A percentile compares a stretch with the other conserved stretches of the same genome.
These are phyloP conservation scores for Brachypteracias leptosomus DNA, from an alignment of 2,113 vertebrate species.

Conservation along the genomic window DNA sequence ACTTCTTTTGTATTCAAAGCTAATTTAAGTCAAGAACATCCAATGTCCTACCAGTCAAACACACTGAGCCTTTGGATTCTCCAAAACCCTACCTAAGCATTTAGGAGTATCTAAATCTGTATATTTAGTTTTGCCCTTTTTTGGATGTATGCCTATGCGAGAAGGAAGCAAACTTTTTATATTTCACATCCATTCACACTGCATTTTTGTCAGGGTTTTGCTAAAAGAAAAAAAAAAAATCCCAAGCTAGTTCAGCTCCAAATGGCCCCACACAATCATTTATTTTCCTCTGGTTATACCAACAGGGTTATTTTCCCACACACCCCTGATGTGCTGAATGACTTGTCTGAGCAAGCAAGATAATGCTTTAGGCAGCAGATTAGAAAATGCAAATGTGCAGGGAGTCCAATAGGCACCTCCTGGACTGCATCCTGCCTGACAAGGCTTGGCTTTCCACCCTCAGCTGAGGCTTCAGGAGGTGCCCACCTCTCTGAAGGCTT, in stretches of 20 bases:
- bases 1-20: neutral
- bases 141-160: neutral
- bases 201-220: constrained; percentile 23
- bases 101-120: constrained; percentile 2
- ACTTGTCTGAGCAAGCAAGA: constrained; percentile 72
- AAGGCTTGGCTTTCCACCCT: neutral
- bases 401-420: constrained; percentile 34
- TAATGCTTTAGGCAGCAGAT: constrained; percentile 66
- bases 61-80: neutral
- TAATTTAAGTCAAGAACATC: neutral
- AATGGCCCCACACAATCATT: constrained; percentile 25
- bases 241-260: constrained; percentile 42
- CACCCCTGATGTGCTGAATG: constrained; percentile 18
- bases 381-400: constrained; percentile 55
- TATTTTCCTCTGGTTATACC: neutral
- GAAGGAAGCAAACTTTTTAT: constrained; percentile 19
- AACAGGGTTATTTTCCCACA: constrained; percentile 69
- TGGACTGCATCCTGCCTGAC: neutral
- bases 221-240: neutral
- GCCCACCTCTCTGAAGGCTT: neutral
- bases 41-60: constrained; percentile 1
- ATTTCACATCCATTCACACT: constrained; percentile 3
- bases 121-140: constrained; percentile 21
- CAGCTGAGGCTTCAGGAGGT: neutral
- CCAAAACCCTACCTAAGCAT: neutral